Conservation (phyloP, 1,140 invertebrate genomes). For the Cotesia chilonis region DNA sequence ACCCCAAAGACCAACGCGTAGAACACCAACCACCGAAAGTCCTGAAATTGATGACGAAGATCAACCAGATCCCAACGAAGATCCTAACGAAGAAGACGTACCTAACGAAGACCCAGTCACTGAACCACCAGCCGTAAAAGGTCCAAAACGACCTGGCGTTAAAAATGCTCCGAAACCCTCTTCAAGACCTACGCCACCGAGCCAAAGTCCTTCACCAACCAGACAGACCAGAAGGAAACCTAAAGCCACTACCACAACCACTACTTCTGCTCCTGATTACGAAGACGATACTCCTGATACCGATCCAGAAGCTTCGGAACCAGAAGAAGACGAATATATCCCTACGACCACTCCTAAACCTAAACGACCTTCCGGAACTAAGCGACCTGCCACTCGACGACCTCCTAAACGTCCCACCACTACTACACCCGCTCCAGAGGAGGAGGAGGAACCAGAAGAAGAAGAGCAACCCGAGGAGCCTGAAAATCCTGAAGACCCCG, state of each 20-base stretch:
- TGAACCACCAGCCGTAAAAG: background rate
- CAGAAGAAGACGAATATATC: background rate
- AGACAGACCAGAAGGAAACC: background rate
- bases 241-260: background rate
- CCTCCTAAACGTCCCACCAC: background rate
- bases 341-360: background rate
- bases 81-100: background rate
- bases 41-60: background rate
- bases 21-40: background rate
- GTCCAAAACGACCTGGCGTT: background rate
- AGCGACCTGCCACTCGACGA: background rate
- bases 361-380: background rate
- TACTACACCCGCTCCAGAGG: background rate
- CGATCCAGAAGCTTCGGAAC: background rate
- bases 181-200: background rate
- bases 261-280: background rate
- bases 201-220: background rate
- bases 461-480: conserved; percentile 1
- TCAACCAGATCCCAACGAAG: background rate
- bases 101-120: background rate
- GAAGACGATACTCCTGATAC: background rate
- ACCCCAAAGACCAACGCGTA: background rate
- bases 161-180: background rate
- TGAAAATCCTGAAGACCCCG: background rate
- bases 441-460: conserved; percentile 6